These are phyloP conservation scores for Drosophila phalerata DNA, from an alignment of 2,888 invertebrate genomes.

Conservation along the genomic window DNA sequence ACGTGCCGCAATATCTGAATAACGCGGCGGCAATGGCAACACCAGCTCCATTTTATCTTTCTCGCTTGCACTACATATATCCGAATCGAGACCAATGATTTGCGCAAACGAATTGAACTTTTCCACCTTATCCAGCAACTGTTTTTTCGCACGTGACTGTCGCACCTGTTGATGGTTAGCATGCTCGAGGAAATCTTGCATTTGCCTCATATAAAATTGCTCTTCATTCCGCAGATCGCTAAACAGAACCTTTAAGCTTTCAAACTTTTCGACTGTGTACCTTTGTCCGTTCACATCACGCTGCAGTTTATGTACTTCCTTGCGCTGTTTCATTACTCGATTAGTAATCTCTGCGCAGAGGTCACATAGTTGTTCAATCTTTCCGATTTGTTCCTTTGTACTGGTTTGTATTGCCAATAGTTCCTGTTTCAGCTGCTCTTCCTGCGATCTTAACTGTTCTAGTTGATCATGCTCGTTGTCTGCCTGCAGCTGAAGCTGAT, in stretches of 20 bases:
- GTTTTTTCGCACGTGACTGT: constrained; percentile 72
- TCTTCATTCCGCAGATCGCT: constrained; percentile 66
- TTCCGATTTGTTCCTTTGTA: constrained; percentile 1
- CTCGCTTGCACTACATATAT: constrained; percentile 45
- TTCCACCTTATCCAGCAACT: constrained; percentile 72
- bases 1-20: constrained; percentile 36
- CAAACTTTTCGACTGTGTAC: constrained; percentile 61
- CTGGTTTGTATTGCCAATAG: constrained; percentile 37
- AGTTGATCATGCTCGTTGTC: constrained; percentile 54
- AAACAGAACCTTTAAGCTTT: constrained; percentile 64
- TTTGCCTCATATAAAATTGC: constrained; percentile 65
- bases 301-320: constrained; percentile 46
- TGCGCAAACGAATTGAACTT: constrained; percentile 67
- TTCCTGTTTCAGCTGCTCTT: constrained; percentile 62
- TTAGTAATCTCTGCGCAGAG: constrained; percentile 21
- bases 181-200: constrained; percentile 69
- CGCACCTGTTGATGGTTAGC: constrained; percentile 75
- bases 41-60: constrained; percentile 59
- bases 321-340: constrained; percentile 9
- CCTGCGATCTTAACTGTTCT: constrained; percentile 23
- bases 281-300: constrained; percentile 56
- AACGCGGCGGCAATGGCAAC: constrained; percentile 47
- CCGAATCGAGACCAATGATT: constrained; percentile 63
- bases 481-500: constrained; percentile 46
- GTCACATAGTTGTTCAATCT: constrained; percentile 6